Evolutionary conservation across 2,888 invertebrate genomes (phyloP), one percentile per base, ranked within the genome.

Genomic region (Pammene aurita): DNA sequence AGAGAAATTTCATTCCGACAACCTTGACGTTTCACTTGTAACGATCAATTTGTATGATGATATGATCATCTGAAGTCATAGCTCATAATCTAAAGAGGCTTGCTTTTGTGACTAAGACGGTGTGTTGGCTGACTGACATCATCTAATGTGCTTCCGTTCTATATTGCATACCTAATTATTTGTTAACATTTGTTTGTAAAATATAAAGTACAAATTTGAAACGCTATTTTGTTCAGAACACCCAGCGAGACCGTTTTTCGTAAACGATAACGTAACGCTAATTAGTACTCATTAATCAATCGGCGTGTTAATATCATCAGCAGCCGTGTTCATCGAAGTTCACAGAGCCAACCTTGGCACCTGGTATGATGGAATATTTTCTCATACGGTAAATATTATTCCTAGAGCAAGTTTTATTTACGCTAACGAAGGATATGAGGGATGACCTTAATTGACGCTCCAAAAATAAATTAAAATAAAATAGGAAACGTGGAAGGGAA

Each of bases 321-420:
- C 65, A 55, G 58, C 26, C 18, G 46, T 41, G 34, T 38, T 16
- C 44, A 38, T 10, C 54, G 48, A 60, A 64, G 54, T 69, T 69
- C 69, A 69, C 16, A 60, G 14, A 42, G 52, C 44, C 61, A 65
- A 58, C 69, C 69, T 69, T 69, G 62, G 71, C 72, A 66, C 66
- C 65, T 63, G 55, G 26, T 54, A 41, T 71, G 67, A 71, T 67
- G 57, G 69, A 56, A 68, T 62, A 67, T 72, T 66, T 70, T 61
- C 74, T 72, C 73, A 72, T 74, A 73, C 46, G 65, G 72, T 67
- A 72, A 68, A 72, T 73, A 76, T 75, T 72, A 73, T 73, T 75
- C 64, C 70, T 65, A 68, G 58, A 50, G 16, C 66, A 16, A 61
- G 65, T 41, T 65, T 56, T 73, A 78, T 78, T 77, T 77, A 76